These are phyloP conservation scores for Leptodactylus fallax DNA, from an alignment of 2,797 vertebrate species.

Conservation along the genomic window DNA sequence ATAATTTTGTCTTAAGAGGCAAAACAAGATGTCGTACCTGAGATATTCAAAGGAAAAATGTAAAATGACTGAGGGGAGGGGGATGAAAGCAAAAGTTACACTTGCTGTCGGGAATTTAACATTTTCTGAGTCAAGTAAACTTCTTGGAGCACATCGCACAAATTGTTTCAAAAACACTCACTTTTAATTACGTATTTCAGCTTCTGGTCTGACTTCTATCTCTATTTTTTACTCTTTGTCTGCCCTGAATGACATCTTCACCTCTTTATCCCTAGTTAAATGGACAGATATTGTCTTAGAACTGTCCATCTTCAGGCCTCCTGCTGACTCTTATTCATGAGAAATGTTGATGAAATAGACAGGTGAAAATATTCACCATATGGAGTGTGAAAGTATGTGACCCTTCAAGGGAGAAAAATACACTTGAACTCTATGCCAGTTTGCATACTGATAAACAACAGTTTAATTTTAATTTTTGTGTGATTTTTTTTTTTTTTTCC, in stretches of 20 bases:
- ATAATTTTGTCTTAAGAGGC: not conserved
- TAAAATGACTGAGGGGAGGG: not conserved
- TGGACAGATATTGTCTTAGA: not conserved
- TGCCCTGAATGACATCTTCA: not conserved
- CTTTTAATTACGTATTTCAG: not conserved
- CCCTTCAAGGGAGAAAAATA: not conserved
- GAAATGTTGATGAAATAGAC: not conserved
- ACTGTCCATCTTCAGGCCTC: not conserved
- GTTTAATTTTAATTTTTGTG: not conserved
- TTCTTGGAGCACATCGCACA: not conserved
- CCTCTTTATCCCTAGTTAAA: not conserved
- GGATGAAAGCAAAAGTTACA: not conserved
- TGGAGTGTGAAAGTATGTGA: not conserved
- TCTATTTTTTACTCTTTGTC: not conserved
- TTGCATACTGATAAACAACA: not conserved
- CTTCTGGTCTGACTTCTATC: not conserved
- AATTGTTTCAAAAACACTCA: not conserved
- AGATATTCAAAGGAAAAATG: not conserved
- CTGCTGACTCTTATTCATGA: slow-evolving; percentile 5
- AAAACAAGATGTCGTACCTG: not conserved
- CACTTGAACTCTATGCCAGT: not conserved
- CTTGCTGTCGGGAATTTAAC: not conserved
- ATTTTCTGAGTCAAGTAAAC: not conserved
- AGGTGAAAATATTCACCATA: slow-evolving; percentile 5
- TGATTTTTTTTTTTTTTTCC: too few species aligned